Evolutionary conservation across 2,888 invertebrate species (phyloP).

Genomic region (Tineola bisselliella): DNA sequence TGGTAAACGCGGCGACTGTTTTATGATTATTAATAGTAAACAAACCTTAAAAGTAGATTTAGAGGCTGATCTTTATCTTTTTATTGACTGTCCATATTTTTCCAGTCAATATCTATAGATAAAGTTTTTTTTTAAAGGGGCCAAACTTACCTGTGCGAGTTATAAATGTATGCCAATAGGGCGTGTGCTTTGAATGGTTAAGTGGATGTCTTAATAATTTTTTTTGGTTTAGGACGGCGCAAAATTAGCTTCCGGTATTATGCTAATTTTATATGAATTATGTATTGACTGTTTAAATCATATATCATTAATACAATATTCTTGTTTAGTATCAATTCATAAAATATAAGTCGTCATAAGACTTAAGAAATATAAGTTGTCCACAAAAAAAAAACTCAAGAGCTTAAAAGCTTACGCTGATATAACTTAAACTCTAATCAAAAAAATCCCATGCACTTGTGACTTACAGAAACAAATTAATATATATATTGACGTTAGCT

Average conservation of each 20-base stretch:
- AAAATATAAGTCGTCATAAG: too few relatives aligned
- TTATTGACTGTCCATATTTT: background rate
- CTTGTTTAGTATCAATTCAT: too few relatives aligned
- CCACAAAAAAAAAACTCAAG: background rate
- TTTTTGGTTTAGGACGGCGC: background rate
- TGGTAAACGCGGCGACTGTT: conserved; percentile 49
- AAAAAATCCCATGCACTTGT: background rate
- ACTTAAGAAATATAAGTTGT: too few relatives aligned
- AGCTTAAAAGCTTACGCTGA: background rate
- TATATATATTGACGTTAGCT: too few relatives aligned
- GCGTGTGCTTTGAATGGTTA: background rate
- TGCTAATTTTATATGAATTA: too few relatives aligned
- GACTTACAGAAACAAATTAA: too few relatives aligned
- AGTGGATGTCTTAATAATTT: background rate
- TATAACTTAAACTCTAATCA: background rate
- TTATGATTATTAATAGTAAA: conserved; percentile 51
- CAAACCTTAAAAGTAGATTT: conserved; percentile 23
- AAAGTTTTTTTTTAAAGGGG: background rate
- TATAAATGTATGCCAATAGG: background rate
- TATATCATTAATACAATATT: too few relatives aligned
- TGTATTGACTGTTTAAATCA: too few relatives aligned
- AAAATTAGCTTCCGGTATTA: background rate
- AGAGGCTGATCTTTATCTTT: conserved; percentile 11
- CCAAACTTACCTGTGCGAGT: background rate
- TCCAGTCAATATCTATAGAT: background rate